Conservation (phyloP, 2,113 vertebrate genomes). For the Corvus moneduloides region DNA sequence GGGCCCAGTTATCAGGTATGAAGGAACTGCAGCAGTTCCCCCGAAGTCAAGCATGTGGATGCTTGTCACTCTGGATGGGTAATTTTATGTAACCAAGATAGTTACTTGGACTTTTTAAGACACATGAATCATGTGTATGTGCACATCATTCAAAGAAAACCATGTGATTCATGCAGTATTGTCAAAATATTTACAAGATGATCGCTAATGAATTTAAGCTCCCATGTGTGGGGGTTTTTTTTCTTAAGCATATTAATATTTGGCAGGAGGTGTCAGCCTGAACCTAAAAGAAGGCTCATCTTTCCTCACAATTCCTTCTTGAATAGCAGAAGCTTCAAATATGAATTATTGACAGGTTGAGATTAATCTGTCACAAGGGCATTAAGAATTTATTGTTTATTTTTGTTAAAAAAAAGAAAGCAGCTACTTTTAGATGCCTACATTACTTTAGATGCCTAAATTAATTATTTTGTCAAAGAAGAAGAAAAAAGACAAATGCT, state of each 20-base stretch:
- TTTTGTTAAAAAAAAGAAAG: not conserved
- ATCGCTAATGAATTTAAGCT: not conserved
- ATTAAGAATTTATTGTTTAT: conserved; percentile 29
- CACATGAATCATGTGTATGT: not conserved
- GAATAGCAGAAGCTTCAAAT: not conserved
- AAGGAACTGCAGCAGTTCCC: not conserved
- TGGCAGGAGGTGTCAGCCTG: not conserved
- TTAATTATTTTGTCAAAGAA: not conserved
- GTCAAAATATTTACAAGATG: not conserved
- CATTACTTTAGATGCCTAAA: not conserved
- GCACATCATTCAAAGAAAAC: not conserved
- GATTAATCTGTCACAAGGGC: not conserved
- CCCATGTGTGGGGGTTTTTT: not conserved
- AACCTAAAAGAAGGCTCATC: not conserved
- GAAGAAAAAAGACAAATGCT: not conserved
- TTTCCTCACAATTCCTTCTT: not conserved
- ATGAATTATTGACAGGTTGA: conserved; percentile 32
- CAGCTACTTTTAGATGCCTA: not conserved
- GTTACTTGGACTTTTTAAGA: not conserved
- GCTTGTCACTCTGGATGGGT: not conserved
- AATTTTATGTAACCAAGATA: not conserved
- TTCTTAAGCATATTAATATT: not conserved
- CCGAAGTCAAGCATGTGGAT: not conserved
- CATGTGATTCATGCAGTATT: not conserved
- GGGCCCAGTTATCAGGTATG: not conserved